phyloP scores from a whole-genome alignment of 2,797 vertebrate genomes.

The Sebastes hubbsi region DNA sequence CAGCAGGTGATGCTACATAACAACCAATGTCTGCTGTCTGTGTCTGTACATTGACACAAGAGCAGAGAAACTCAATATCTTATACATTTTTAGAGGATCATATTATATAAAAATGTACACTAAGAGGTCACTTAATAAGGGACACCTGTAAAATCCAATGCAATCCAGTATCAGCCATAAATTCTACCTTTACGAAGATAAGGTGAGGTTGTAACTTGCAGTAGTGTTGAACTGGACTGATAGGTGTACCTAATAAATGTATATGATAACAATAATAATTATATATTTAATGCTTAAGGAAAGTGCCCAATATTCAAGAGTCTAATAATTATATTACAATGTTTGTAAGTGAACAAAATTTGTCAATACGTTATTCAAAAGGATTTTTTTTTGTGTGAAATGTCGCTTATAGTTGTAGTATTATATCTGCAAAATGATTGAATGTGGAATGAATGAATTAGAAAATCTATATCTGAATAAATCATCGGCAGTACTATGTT shows the following conservation, averaged over 20 bases:
- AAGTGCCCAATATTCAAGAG: background rate
- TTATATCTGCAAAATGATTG: background rate
- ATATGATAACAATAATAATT: too few relatives aligned
- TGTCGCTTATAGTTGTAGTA: background rate
- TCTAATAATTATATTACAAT: background rate
- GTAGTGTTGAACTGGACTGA: background rate
- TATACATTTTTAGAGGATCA: background rate
- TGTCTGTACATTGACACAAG: background rate
- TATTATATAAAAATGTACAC: background rate
- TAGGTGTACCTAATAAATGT: background rate
- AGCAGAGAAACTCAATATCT: background rate
- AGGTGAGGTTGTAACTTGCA: background rate
- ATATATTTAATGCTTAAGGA: background rate
- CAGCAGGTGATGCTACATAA: conserved; percentile 79
- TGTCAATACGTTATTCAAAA: background rate
- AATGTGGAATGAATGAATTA: background rate
- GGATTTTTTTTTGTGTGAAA: background rate
- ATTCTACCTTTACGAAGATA: background rate
- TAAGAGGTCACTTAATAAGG: background rate
- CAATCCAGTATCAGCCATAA: background rate
- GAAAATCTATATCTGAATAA: background rate
- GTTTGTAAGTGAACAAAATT: background rate
- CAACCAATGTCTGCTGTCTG: conserved; percentile 64
- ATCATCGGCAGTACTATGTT: background rate
- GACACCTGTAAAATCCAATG: background rate